Evolutionary conservation across 1,140 invertebrate species (phyloP), one percentile per base, ranked within the genome.

Genomic region (Aphelenchoides fujianensis): DNA sequence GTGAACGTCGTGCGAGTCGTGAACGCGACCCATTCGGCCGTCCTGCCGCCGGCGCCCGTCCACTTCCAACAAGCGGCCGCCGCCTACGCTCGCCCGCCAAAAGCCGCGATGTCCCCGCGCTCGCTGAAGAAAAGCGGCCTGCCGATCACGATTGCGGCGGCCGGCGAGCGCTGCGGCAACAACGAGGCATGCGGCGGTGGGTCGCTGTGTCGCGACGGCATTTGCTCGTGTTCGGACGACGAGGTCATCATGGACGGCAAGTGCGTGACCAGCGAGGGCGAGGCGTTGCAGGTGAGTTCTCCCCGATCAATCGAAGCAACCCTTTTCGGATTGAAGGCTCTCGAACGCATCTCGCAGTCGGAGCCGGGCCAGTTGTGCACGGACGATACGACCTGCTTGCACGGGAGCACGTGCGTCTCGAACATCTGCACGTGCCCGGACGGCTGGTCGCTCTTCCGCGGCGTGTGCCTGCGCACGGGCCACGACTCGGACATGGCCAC

Each of bases 141-240:
- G 2, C 59, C n/a, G 59, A 36, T 71, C 12, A 16, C 61, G n/a
- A 69, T 68, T n/a, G 67, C 67, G 1, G 19, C 19, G 27, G 77
- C 77, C 16, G 77, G 77, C 31, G 72, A 79, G 35, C 52, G 70
- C 5, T 79, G 77, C 54, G 74, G 73, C n/a, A 67, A 78, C 28
- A 80, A 75, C n/a, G 81, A 81, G 55, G 68, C 68, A 7, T 82
- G 82, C 67, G 72, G 48, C 23, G 80, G 73, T 36, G 82, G 82
- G 3, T 75, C 79, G 12, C 41, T 84, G 48, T 82, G 80, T 62
- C n/a, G 32, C n/a, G 68, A 77, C n/a, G 73, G 70, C n/a, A 69
- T 76, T 53, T 84, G 82, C 36, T 69, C 69, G 9, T 84, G 82
- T 55, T 52, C 62, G 12, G 68, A 71, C 37, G 74, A 74, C 55